Base-by-base conservation (phyloP, 2,113 vertebrate genomes). In the Lanius ludovicianus region DNA sequence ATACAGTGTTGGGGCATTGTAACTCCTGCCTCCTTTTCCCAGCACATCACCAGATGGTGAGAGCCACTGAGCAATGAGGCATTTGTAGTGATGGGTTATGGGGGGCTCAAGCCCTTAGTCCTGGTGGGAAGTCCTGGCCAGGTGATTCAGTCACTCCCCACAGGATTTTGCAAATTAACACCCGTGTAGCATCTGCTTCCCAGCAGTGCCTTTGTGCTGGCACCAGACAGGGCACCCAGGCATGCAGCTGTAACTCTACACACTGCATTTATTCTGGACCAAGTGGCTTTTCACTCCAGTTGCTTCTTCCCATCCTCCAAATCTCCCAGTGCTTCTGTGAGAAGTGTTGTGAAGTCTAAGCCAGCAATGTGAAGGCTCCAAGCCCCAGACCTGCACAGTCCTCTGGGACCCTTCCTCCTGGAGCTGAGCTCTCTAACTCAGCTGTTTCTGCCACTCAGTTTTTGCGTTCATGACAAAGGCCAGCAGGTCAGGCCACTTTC, bases 241-340 rank as follows among this genome's bases (percentile, higher is more conserved):
- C 82, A 49, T 0, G 0, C 50, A 90, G 90, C 82, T 95, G 57
- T 41, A 73, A 52, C 53, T 80, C 67, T 39, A 57, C 59, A 83
- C 0, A 2, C 44, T 9, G 18, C 62, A 86, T 80, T 87, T 89
- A 91, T 85, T 82, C 81, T 57, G 8, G 65, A 83, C 20, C 77
- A 75, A 64, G 41, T 14, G 65, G 28, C 67, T 94, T 96, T 96
- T 83, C 75, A 83, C 68, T 94, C 64, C 59, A 59, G 47, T 90
- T 90, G 63, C 75, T 93, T 89, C 79, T 86, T 88, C 74, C 49
- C 69, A 78, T 76, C 47, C 47, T 89, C 35, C 42, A 67, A 65
- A 83, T 63, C 65, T 96, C 39, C 27, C 53, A 69, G 25, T 18
- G n/a, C 25, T 83, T 69, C 84, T 74, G 31, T 0, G 0, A 73